A percentile compares a stretch with the other conserved stretches of the same genome.
Conservation (phyloP, 2,888 invertebrate species). For the Leptopilina drosophilae region DNA sequence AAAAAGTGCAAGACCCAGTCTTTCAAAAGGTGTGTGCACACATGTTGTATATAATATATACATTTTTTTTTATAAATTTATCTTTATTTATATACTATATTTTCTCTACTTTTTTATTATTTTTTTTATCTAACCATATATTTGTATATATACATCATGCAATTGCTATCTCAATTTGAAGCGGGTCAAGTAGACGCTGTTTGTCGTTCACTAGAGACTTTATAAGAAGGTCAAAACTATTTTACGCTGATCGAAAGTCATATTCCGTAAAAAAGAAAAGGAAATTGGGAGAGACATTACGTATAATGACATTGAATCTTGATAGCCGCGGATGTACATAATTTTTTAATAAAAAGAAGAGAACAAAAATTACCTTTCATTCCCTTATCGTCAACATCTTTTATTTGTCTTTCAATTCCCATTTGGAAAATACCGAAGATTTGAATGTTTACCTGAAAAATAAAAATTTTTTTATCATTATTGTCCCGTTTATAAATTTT, state of each 20-base stretch:
- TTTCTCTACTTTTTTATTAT: too few species aligned
- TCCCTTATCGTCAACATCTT: neutral
- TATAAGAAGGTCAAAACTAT: conserved; percentile 37
- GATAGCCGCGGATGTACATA: conserved; percentile 28
- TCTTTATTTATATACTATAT: too few species aligned
- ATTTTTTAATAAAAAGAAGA: conserved; percentile 6
- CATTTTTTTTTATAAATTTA: too few species aligned
- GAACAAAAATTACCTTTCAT: conserved; percentile 1
- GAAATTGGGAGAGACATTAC: conserved; percentile 32
- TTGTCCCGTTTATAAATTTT: too few species aligned
- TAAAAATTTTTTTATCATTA: neutral
- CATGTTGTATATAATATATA: too few species aligned
- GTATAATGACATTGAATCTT: conserved; percentile 29
- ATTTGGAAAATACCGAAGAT: neutral
- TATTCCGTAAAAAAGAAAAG: conserved; percentile 36
- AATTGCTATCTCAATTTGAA: conserved; percentile 24
- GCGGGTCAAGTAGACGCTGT: conserved; percentile 31
- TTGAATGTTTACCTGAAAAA: neutral
- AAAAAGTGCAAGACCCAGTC: conserved; percentile 25
- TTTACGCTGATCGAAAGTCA: conserved; percentile 30
- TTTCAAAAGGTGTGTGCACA: neutral
- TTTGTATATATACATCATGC: too few species aligned
- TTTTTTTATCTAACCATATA: too few species aligned
- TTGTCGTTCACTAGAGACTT: conserved; percentile 19
- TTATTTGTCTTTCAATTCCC: conserved; percentile 5